Base-by-base conservation (phyloP, 2,113 vertebrate species). In the Passer domesticus region DNA sequence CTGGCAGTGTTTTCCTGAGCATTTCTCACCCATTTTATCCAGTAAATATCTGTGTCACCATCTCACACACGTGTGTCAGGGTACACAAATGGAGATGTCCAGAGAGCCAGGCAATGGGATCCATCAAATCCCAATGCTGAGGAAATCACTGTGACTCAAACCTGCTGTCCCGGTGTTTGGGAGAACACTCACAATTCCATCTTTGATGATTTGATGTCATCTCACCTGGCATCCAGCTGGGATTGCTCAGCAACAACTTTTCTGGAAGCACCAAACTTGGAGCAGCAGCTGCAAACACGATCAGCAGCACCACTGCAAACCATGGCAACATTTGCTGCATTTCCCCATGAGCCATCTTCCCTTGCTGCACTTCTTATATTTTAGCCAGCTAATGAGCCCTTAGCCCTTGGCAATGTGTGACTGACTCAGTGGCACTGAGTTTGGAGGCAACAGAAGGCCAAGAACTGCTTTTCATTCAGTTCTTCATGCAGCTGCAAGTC, bases 41-140 rank as follows among this genome's bases (percentile, higher is more conserved):
- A 41, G 39, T 41, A 41, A 41, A 41, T 41, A 41, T 0, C 1
- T n/a, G 9, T 13, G 43, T 7, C 60, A 59, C 2, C 16, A 55
- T 2, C 66, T 84, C 84, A 22, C 6, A 46, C 0, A 0, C 1
- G 11, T 7, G 4, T 11, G 22, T 6, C 22, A 47, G 6, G 0
- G 27, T 9, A 31, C 33, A 43, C 7, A 25, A 79, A 43, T 2
- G 14, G 8, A 58, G 76, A 10, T 0, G 3, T 35, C 53, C 73
- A 60, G 47, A n/a, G 79, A 76, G 25, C 25, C 11, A 33, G n/a
- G 49, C 49, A 24, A 35, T 35, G n/a, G 22, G 22, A 59, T 4
- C 56, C 56, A 59, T 25, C 58, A 37, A 59, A 59, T 35, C n/a
- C 15, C 58, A 75, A 64, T 43, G 46, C 59, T 27, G 9, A 6